Percentiles rank a stretch among this genome's conserved stretches.
Conservation (phyloP, 2,113 vertebrate genomes). For the Apteryx mantelli region DNA sequence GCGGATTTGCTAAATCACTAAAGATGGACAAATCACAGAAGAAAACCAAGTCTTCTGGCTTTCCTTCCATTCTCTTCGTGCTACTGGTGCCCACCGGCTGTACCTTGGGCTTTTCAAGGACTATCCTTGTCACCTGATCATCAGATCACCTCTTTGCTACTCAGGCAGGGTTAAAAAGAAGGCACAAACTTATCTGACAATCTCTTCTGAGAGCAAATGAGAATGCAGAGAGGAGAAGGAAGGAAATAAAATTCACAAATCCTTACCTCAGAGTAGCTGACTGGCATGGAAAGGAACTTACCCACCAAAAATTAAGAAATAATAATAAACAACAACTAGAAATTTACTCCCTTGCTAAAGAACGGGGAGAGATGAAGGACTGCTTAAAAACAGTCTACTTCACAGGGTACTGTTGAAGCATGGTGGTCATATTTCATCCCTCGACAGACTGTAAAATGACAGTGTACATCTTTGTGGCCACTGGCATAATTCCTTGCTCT, state of each 20-base stretch:
- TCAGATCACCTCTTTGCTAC: not conserved
- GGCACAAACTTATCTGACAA: not conserved
- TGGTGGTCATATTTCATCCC: conserved; percentile 4
- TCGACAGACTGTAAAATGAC: conserved; percentile 5
- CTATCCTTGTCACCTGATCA: not conserved
- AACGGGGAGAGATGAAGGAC: conserved; percentile 22
- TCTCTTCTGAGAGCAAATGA: not conserved
- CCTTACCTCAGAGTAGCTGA: not conserved
- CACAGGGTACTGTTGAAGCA: not conserved
- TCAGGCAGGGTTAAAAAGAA: not conserved
- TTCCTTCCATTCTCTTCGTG: not conserved
- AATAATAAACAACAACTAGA: conserved; percentile 46
- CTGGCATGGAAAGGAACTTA: conserved; percentile 25
- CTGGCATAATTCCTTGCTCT: conserved; percentile 12
- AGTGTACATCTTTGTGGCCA: conserved; percentile 12
- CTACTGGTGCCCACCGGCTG: not conserved
- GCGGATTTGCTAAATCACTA: not conserved
- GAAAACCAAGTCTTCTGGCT: not conserved
- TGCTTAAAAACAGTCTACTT: not conserved
- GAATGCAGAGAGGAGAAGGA: not conserved
- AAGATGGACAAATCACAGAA: not conserved
- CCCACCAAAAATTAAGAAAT: conserved; percentile 41
- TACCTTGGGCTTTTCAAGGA: not conserved
- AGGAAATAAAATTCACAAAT: not conserved
- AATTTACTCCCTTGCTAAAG: conserved; percentile 39